Evolutionary conservation across 1,140 invertebrate genomes (phyloP).

Genomic region (Neodiprion fabricii): DNA sequence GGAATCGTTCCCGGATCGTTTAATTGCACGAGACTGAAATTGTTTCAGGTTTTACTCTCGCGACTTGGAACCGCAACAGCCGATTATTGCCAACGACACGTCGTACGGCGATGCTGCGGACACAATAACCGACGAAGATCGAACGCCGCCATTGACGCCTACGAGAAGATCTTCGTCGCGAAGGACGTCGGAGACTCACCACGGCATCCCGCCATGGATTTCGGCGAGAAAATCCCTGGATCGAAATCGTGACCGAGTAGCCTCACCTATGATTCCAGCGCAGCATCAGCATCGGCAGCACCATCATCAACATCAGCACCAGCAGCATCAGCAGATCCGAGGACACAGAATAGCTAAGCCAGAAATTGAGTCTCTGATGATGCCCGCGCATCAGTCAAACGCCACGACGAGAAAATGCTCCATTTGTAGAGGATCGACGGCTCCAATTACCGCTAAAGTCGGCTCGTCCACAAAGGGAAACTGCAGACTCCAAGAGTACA

Average conservation of each 20-base stretch:
- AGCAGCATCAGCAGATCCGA: slow-evolving; percentile 5
- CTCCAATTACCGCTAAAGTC: slow-evolving; percentile 8
- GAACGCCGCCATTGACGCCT: slow-evolving; percentile 28
- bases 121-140: slow-evolving; percentile 11
- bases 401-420: slow-evolving; percentile 27
- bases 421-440: slow-evolving; percentile 7
- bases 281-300: neutral
- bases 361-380: slow-evolving; percentile 25
- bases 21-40: neutral
- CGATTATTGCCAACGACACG: neutral
- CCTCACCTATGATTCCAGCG: neutral
- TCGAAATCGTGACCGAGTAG: neutral
- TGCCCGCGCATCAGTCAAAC: slow-evolving; percentile 19
- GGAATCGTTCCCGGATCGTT: neutral
- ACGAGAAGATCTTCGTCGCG: slow-evolving; percentile 32
- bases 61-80: neutral
- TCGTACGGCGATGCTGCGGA: slow-evolving; percentile 12
- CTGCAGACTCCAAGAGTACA: slow-evolving; percentile 32
- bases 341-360: slow-evolving; percentile 19
- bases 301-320: neutral
- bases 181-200: neutral
- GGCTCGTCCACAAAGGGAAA: slow-evolving; percentile 16
- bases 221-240: neutral
- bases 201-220: neutral
- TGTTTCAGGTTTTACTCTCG: neutral